Evolutionary conservation across 2,113 vertebrate genomes (phyloP).

Genomic region (Poicephalus gulielmi): DNA sequence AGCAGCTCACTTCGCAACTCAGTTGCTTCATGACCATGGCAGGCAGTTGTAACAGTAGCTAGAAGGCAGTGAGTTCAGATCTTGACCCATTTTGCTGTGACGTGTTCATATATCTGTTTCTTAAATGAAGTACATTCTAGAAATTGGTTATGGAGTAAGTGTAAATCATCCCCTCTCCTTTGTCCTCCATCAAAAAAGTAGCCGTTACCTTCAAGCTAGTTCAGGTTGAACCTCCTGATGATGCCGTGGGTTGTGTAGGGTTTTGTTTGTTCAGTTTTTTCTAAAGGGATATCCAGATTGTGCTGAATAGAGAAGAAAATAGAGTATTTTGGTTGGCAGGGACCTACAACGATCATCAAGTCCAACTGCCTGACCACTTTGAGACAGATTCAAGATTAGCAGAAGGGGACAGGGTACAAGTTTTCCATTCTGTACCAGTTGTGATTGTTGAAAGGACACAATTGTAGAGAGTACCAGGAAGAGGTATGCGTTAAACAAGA

Average conservation of each 20-base stretch:
- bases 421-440: neutral
- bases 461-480: neutral
- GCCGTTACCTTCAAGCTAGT: neutral
- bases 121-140: neutral
- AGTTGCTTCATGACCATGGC: accelerated
- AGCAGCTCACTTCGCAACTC: neutral
- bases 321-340: neutral
- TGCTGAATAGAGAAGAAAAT: neutral
- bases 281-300: neutral
- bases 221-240: neutral
- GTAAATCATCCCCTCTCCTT: neutral
- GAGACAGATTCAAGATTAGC: neutral
- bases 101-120: neutral
- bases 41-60: neutral
- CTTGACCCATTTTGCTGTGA: neutral
- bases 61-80: neutral
- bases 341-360: neutral
- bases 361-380: neutral
- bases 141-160: neutral
- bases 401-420: neutral
- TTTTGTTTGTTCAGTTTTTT: neutral
- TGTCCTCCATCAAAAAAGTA: neutral
- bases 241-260: neutral
- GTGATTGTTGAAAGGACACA: neutral
- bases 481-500: neutral